Base-by-base conservation (phyloP, 2,888 invertebrate species). In the Pseudococcus longispinus region DNA sequence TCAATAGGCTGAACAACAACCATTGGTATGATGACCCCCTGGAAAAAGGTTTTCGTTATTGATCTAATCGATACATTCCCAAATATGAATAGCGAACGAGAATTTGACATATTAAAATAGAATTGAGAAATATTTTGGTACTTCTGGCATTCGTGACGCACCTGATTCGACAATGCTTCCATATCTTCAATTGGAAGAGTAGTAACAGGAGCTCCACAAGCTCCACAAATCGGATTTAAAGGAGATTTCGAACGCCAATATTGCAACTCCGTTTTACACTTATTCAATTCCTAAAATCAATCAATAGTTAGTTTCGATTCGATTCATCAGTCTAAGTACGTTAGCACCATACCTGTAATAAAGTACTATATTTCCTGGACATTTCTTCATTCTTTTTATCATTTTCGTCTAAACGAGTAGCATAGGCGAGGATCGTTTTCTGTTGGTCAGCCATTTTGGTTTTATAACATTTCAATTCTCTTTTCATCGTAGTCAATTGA, bases 361-460 rank as follows among this genome's bases (percentile, higher is more conserved):
- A 92, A 88, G 96, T 96, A 90, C 96, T 96, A 91, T 96, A 96
- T 91, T 97, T 97, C 87, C 96, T 93, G 84, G 96, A 95, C 88
- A 95, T 96, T 90, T 96, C 96, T 90, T 97, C 97, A 90, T 96
- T 96, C 90, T 97, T 97, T 91, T 96, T 96, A 90, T 96, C 96
- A 89, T 96, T 95, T 90, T 96, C 96, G 89, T 97, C 96, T 88
- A 96, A 92, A n/a, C 96, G 93, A 90, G 94, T 95, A 0, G 95
- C 95, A 90, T 96, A 96, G 89, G 95, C 95, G 88, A 95, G 90
- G 80, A 96, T 94, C 90, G 96, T 96, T 90, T 96, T 96, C 90
- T 96, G 95, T 90, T 97, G 96, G 87, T 96, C 95, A 0, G 94
- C 94, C 9, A 96, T 94, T 91, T 96, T 96, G 87, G 95, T 93